phyloP scores from a whole-genome alignment of 2,888 invertebrate genomes.

The Helicoverpa assulta region DNA sequence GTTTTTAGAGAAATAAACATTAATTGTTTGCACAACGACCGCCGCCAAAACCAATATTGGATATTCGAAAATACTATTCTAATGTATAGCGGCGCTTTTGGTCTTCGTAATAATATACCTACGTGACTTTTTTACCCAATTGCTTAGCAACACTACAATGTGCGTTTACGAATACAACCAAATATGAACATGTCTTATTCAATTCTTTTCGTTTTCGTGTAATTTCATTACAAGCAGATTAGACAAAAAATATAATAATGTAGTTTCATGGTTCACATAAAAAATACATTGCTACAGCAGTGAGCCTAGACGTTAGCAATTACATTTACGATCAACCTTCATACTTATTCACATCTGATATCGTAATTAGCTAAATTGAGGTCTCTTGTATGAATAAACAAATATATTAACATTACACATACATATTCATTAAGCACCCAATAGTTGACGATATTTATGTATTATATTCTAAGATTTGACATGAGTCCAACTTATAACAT shows the following conservation, averaged over 20 bases:
- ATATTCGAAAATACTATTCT: slow-evolving; percentile 90
- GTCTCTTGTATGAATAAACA: slow-evolving; percentile 75
- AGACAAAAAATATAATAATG: slow-evolving; percentile 29
- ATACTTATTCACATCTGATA: slow-evolving; percentile 66
- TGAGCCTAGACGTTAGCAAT: slow-evolving; percentile 48
- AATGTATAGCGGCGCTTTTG: slow-evolving; percentile 88
- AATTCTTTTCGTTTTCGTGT: slow-evolving; percentile 1
- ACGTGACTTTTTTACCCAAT: slow-evolving; percentile 72
- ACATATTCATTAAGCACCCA: slow-evolving; percentile 79
- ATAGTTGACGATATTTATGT: slow-evolving; percentile 77
- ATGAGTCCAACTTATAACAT: slow-evolving; percentile 77
- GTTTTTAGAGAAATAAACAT: slow-evolving; percentile 90
- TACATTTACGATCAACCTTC: slow-evolving; percentile 62
- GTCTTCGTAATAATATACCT: slow-evolving; percentile 71
- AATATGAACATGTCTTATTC: background rate
- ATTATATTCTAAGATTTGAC: slow-evolving; percentile 78
- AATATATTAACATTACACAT: slow-evolving; percentile 70
- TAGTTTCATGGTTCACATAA: slow-evolving; percentile 34
- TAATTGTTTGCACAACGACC: slow-evolving; percentile 87
- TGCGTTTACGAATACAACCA: slow-evolving; percentile 9
- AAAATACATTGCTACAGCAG: slow-evolving; percentile 30
- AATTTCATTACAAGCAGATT: slow-evolving; percentile 30
- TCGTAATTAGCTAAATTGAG: slow-evolving; percentile 74
- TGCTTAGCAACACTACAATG: slow-evolving; percentile 38
- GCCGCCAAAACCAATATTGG: slow-evolving; percentile 88